Conservation (phyloP, 2,888 invertebrate species). For the Micoletzkya japonica region DNA sequence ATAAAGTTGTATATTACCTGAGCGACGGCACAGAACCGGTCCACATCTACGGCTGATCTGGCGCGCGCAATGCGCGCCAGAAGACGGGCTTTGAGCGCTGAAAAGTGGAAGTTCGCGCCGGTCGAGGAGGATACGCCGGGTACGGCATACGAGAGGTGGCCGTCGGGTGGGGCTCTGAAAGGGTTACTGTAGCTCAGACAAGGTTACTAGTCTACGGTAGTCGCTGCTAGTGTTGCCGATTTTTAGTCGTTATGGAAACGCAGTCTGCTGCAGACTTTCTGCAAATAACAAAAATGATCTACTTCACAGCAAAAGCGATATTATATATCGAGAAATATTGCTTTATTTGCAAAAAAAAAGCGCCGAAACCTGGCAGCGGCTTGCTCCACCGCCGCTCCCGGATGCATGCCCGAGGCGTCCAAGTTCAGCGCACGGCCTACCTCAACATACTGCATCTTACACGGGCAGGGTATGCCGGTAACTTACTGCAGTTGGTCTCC, state of each 20-base stretch:
- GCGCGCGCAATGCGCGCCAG: slow-evolving; percentile 25
- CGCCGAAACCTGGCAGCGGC: slow-evolving; percentile 35
- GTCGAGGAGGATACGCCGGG: slow-evolving; percentile 12
- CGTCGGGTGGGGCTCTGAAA: not conserved
- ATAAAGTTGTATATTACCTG: no score
- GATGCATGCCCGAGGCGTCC: slow-evolving; percentile 31
- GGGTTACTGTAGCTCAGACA: not conserved
- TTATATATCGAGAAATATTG: no score
- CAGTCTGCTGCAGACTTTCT: no score
- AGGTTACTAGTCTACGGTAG: not conserved
- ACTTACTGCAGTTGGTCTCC: no score
- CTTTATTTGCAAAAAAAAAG: not conserved
- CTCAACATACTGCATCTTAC: not conserved
- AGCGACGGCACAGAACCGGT: slow-evolving; percentile 40
- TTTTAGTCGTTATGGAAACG: no score
- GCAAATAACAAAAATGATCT: no score
- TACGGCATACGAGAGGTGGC: slow-evolving; percentile 2
- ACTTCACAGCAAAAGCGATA: no score
- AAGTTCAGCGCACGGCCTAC: slow-evolving; percentile 8
- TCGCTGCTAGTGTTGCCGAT: no score
- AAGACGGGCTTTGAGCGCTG: slow-evolving; percentile 43
- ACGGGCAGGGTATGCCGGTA: no score
- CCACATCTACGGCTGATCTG: not conserved
- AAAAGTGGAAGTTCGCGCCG: slow-evolving; percentile 39
- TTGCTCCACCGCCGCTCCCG: slow-evolving; percentile 40